Evolutionary conservation across 2,113 vertebrate species (phyloP).

Genomic region (Okapia johnstoni): DNA sequence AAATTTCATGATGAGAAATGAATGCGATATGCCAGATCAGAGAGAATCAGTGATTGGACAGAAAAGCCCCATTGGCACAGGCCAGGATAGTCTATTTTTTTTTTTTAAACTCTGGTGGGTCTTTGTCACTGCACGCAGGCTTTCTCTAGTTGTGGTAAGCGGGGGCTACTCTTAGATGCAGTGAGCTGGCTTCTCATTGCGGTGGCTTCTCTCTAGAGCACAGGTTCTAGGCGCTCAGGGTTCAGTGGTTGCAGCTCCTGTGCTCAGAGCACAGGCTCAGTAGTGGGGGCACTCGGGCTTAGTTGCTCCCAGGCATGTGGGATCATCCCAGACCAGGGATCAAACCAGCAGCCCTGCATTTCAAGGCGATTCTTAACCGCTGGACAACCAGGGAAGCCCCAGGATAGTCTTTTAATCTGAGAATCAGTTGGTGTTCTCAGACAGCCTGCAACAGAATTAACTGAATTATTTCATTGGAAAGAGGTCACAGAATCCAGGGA

Average conservation of each 20-base stretch:
- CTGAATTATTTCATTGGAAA: neutral
- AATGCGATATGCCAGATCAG: neutral
- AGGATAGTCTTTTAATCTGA: neutral
- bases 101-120: neutral
- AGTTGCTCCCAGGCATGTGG: neutral
- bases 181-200: neutral
- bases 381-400: neutral
- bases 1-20: neutral
- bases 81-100: neutral
- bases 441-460: neutral
- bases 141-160: neutral
- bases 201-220: neutral
- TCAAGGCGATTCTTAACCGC: neutral
- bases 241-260: neutral
- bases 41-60: neutral
- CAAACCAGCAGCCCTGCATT: neutral
- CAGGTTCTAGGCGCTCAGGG: neutral
- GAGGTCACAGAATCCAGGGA: neutral
- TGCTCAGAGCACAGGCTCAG: neutral
- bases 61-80: neutral
- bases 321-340: neutral
- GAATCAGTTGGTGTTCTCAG: neutral
- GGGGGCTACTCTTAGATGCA: accelerated
- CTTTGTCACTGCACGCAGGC: accelerated
- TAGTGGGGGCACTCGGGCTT: neutral